Evolutionary conservation across 1,140 invertebrate species (phyloP).

Genomic region (Dryas iulia): DNA sequence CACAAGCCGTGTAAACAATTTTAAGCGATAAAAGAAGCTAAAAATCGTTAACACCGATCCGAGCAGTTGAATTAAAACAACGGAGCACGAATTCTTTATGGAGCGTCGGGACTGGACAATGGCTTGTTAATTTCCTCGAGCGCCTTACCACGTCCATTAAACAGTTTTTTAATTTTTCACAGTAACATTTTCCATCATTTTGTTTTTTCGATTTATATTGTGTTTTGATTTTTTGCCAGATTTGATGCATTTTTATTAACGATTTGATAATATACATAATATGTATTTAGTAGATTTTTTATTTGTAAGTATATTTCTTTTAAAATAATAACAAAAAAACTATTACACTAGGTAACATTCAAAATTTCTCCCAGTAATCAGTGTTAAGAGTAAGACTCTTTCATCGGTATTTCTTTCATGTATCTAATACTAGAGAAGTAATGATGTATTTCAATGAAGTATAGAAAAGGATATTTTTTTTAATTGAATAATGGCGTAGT

Average conservation of each 20-base stretch:
- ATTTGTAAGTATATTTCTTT: no score
- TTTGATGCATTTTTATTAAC: background rate
- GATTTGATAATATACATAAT: background rate
- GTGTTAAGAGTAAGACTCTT: no score
- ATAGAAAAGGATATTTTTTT: no score
- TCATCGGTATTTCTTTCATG: no score
- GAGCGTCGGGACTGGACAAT: slow-evolving; percentile 17
- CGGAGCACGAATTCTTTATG: slow-evolving; percentile 29
- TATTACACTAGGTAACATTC: no score
- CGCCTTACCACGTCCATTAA: slow-evolving; percentile 16
- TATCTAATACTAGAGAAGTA: no score
- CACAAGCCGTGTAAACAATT: background rate
- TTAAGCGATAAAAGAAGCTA: background rate
- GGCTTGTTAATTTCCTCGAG: slow-evolving; percentile 29
- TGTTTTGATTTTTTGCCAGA: background rate
- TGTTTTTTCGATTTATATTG: background rate
- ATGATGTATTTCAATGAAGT: no score
- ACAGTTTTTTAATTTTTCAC: slow-evolving; percentile 10
- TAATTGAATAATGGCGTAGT: no score
- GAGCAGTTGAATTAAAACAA: slow-evolving; percentile 18
- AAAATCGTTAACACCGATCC: background rate
- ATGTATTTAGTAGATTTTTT: no score
- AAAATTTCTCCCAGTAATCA: no score
- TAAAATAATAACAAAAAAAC: no score
- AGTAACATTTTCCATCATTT: background rate